Evolutionary conservation across 2,888 invertebrate genomes (phyloP).

Genomic region (Dicranocentrus wangi): DNA sequence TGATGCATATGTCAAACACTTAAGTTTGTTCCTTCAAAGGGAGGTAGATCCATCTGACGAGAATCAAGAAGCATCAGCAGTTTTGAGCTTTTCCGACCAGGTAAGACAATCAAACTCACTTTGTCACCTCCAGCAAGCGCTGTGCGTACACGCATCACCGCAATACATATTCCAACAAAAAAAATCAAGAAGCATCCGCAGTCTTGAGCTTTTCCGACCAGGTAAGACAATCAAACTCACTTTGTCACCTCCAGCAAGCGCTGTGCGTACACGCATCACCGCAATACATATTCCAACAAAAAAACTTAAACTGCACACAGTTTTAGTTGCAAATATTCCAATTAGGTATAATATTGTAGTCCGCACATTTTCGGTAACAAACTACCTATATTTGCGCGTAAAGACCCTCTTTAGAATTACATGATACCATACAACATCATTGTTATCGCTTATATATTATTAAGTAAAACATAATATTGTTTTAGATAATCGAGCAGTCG

Average conservation of each 20-base stretch:
- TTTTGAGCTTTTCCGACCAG: slow-evolving; percentile 77
- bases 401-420: too few species aligned
- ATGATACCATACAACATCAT: too few species aligned
- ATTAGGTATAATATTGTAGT: slow-evolving; percentile 76
- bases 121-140: neutral
- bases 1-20: slow-evolving; percentile 86
- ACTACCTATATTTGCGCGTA: too few species aligned
- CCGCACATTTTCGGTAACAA: slow-evolving; percentile 1
- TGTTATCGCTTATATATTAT: too few species aligned
- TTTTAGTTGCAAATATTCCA: slow-evolving; percentile 76
- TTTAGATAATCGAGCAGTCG: slow-evolving; percentile 73
- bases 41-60: slow-evolving; percentile 72
- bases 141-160: neutral
- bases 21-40: slow-evolving; percentile 84
- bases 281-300: too few species aligned
- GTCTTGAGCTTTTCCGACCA: slow-evolving; percentile 77
- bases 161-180: too few species aligned
- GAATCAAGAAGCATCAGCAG: slow-evolving; percentile 73
- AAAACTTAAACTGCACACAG: slow-evolving; percentile 73
- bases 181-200: slow-evolving; percentile 73
- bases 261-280: neutral
- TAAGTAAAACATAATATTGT: slow-evolving; percentile 41
- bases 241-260: neutral
- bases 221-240: slow-evolving; percentile 76
- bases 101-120: slow-evolving; percentile 75